Conservation (phyloP, 2,113 vertebrate genomes). For the Corydoras maculifer region DNA sequence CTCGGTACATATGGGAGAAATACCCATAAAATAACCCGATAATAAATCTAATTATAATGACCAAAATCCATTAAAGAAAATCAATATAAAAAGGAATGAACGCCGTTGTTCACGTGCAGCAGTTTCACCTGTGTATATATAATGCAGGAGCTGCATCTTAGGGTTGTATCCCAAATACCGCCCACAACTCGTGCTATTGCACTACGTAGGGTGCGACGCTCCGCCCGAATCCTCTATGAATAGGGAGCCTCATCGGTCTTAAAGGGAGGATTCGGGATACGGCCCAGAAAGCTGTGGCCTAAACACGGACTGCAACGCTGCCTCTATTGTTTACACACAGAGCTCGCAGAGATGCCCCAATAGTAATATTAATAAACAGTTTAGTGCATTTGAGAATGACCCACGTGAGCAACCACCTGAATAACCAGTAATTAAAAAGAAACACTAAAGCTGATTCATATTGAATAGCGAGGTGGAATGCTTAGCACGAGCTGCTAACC, state of each 20-base stretch:
- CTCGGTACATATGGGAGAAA: no score
- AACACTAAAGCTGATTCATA: neutral
- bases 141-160: no score
- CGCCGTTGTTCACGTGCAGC: neutral
- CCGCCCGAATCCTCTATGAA: neutral
- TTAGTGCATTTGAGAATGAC: no score
- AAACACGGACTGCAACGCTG: constrained; percentile 7
- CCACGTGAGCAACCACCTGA: neutral
- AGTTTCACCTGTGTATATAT: no score
- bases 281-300: constrained; percentile 8
- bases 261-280: constrained; percentile 5
- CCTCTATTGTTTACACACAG: neutral
- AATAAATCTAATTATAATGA: no score
- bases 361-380: neutral
- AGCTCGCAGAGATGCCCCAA: neutral
- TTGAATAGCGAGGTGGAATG: neutral
- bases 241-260: neutral
- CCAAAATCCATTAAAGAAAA: neutral
- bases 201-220: neutral
- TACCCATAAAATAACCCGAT: no score
- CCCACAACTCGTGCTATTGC: neutral
- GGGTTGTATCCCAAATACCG: no score
- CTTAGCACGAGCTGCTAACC: constrained; percentile 22
- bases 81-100: neutral
- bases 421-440: neutral